Conservation (phyloP, 2,797 vertebrate genomes). For the Heteromormyrus szaboi region DNA sequence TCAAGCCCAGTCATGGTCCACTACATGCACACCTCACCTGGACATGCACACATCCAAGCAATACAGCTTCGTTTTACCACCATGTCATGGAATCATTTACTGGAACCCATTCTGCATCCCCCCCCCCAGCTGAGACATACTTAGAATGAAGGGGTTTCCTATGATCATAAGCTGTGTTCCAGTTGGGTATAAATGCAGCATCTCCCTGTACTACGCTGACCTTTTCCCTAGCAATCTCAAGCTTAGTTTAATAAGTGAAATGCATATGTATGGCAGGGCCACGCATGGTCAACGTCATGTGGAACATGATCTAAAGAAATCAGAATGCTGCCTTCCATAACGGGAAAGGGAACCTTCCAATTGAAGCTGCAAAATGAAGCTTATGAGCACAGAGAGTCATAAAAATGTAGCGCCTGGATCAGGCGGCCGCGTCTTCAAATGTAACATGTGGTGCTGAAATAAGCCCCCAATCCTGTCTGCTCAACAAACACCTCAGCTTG, state of each 20-base stretch:
- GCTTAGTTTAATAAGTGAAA: not conserved
- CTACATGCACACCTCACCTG: not conserved
- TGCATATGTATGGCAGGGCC: not conserved
- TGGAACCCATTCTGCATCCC: slow-evolving; percentile 3
- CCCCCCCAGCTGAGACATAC: not conserved
- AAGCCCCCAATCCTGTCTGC: not conserved
- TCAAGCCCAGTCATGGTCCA: not conserved
- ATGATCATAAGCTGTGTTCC: not conserved
- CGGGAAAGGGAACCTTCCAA: not conserved
- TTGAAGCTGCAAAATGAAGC: not conserved
- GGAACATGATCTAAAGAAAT: not conserved
- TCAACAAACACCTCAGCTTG: not conserved
- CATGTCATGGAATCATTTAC: slow-evolving; percentile 52
- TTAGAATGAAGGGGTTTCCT: not conserved
- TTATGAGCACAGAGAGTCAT: not conserved
- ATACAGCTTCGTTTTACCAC: slow-evolving; percentile 66
- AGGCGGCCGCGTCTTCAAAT: not conserved
- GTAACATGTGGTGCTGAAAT: not conserved
- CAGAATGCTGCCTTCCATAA: not conserved
- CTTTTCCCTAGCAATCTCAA: not conserved
- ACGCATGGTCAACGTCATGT: not conserved
- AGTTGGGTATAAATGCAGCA: not conserved
- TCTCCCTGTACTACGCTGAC: not conserved
- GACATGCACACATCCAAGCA: slow-evolving; percentile 64
- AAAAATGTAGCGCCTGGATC: not conserved